A percentile compares a stretch with the other conserved stretches of the same genome.
These are phyloP conservation scores for Tenodera sinensis DNA, from an alignment of 2,888 invertebrate species.

Conservation along the genomic window DNA sequence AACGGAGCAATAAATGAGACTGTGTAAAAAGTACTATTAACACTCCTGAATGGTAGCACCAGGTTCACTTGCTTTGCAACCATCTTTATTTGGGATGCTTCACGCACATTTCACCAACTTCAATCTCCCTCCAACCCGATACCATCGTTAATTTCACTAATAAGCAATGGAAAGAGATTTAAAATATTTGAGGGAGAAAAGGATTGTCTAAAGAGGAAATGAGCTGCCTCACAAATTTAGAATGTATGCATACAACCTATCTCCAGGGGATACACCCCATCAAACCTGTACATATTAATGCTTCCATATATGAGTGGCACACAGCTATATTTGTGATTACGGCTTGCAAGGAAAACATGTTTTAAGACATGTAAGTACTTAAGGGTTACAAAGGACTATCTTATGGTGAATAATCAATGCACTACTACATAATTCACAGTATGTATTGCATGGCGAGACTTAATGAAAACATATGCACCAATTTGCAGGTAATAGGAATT, in stretches of 20 bases:
- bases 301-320: background rate
- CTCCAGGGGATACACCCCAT: no score
- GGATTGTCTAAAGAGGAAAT: background rate
- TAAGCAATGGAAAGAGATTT: background rate
- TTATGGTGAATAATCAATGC: constrained; percentile 7
- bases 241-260: background rate
- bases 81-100: background rate
- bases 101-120: background rate
- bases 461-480: background rate
- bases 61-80: background rate
- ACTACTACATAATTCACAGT: background rate
- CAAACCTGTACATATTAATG: no score
- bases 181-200: background rate
- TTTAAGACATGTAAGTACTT: constrained; percentile 5
- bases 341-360: constrained; percentile 13
- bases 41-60: constrained; percentile 26
- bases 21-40: constrained; percentile 21
- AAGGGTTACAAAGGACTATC: constrained; percentile 14
- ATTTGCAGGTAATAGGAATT: background rate
- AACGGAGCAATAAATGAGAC: constrained; percentile 18
- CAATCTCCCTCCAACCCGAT: background rate
- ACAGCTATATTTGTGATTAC: background rate
- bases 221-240: background rate
- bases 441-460: background rate
- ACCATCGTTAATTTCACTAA: background rate